Base-by-base conservation (phyloP, 2,113 vertebrate species). In the Physeter macrocephalus region DNA sequence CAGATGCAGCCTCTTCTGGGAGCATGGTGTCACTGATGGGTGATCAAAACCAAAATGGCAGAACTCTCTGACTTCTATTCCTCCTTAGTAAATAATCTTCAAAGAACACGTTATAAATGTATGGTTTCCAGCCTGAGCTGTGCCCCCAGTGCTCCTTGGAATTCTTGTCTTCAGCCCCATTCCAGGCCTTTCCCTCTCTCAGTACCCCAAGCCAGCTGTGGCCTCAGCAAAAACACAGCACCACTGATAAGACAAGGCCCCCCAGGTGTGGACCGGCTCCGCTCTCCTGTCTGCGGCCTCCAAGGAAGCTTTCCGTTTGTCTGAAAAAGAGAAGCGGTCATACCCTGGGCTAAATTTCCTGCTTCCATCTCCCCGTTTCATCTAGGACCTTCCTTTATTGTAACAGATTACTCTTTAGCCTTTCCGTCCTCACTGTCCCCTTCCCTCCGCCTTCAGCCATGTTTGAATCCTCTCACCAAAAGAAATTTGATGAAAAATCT, bases 1-100 rank as follows among this genome's bases (percentile, higher is more conserved):
- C 0, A 66, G 23, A 49, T 0, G 1, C 39, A 31, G 39, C 46
- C 41, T 61, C 25, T 41, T 49, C 54, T 9, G 25, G 20, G 54
- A 23, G 84, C 41, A 46, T 0, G 6, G 18, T 11, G n/a, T 39
- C 3, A 1, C 1, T 27, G 21, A 36, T 41, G 20, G 41, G 7
- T 15, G 64, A 43, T 59, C 54, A 2, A 66, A 78, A 11, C 49
- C 17, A 2, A 43, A 31, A 29, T 0, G 5, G 21, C 12, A 21
- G 25, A 61, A 49, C 17, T 36, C 20, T 39, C 27, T 41, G 27
- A 41, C 39, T 59, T 72, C 41, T 15, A 1, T 31, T 84, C 85
- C 61, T 52, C 88, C 41, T 39, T 27, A 36, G 46, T 20, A 29
- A 62, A 21, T 46, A 6, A 43, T 34, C 66, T 31, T 72, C 67